Base-by-base conservation (phyloP, 2,113 vertebrate species). In the Himantopus leucocephalus region DNA sequence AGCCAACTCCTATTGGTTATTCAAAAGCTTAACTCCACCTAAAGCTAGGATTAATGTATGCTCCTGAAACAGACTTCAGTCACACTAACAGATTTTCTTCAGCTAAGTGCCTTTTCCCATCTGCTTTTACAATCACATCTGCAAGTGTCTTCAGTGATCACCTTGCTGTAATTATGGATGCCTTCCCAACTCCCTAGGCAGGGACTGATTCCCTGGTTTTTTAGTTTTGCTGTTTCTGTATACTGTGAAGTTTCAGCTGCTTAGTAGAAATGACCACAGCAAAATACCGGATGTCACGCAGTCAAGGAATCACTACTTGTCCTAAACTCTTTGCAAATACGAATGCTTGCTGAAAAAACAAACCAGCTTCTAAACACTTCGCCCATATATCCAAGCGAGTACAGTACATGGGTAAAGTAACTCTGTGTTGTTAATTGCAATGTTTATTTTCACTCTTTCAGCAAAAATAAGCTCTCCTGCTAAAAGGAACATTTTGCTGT, bases 11-110 rank as follows among this genome's bases (percentile, higher is more conserved):
- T 88, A 77, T 66, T 91, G 92, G 88, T 85, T 93, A 80, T 82
- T 94, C 64, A 48, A 72, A 85, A 91, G 84, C 89, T 88, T 86
- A 91, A 92, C 78, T 94, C 88, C 64, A 96, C 94, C 95, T 96
- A 91, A 95, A 97, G 86, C 92, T 58, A 94, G 86, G 96, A 97
- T 97, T 96, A 94, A 80, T 41, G 34, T 45, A 43, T 48, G 77
- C 56, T 96, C 64, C 80, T 60, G 76, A 94, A 94, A 90, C 85
- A 73, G 63, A 59, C 79, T 94, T 87, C 62, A 47, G 64, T 83
- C 82, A 76, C 39, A 81, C 60, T 24, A 89, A 84, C 43, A 66
- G 77, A 71, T 82, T 66, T 92, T 94, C 86, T 96, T 87, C 83
- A 80, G 78, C 82, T 88, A 84, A 78, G 55, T 86, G 92, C 71